Base-by-base conservation (phyloP, 1,140 invertebrate genomes). In the Neodiprion virginianus region DNA sequence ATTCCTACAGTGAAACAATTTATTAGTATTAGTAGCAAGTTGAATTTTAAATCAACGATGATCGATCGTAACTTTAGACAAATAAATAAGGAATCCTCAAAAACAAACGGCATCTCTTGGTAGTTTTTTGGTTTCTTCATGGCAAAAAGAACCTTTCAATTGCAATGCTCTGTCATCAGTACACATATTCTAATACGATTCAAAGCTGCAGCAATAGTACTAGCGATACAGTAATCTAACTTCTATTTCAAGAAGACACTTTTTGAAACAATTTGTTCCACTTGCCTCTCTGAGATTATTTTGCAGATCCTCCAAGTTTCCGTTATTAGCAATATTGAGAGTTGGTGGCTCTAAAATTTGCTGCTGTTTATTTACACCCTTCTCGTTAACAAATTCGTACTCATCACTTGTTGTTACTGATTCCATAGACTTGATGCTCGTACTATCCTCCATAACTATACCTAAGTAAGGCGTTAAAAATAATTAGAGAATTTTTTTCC, bases 371-470 rank as follows among this genome's bases (percentile, higher is more conserved):
- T 83, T 84, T 72, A 72, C 86, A 80, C 81, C 86, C 76, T 82
- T 85, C 69, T 86, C 85, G 72, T 82, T 88, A 79, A 96, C 91
- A 85, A 96, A 94, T 88, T 96, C 95, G 89, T 95, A 96, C 83
- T 96, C 95, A 76, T 96, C 95, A 83, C 94, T 95, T 61, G 94
- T 95, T 71, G 93, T 92, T 82, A 93, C 89, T 76, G 95, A 96
- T 89, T 96, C 95, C 86, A 93, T 93, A 74, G 94, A 96, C 90
- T 94, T 93, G 71, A 93, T 91, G 85, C 93, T 94, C 79, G 92
- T 86, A 88, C 92, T 93, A 91, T 94, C 93, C 91, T 94, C 94
- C 94, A 95, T 95, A 89, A 90, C 89, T 88, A 83, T 83, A 77
- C 82, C 89, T 88, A 77, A 40, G 28, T 5, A 40, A 48, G 73